These are phyloP conservation scores for Empis stercorea DNA, from an alignment of 2,888 invertebrate genomes.

Conservation along the genomic window DNA sequence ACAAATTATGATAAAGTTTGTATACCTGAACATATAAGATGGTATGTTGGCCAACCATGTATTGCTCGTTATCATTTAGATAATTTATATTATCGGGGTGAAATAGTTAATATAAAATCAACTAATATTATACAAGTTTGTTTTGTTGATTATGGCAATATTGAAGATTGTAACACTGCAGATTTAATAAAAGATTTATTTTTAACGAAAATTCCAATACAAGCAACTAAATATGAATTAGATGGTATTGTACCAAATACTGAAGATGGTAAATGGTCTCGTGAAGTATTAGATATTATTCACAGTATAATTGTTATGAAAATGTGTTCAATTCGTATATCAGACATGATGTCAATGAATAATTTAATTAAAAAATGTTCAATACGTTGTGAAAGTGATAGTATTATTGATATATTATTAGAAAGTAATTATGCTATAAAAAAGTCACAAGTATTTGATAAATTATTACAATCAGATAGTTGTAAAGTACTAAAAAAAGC, in stretches of 20 bases:
- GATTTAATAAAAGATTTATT: slow-evolving; percentile 50
- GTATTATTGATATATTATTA: slow-evolving; percentile 22
- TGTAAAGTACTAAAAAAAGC: background rate
- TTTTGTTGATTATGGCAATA: slow-evolving; percentile 76
- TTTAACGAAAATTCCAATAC: slow-evolving; percentile 50
- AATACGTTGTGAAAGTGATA: slow-evolving; percentile 19
- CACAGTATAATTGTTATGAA: slow-evolving; percentile 47
- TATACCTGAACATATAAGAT: slow-evolving; percentile 37
- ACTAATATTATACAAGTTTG: slow-evolving; percentile 37
- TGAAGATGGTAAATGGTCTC: slow-evolving; percentile 35
- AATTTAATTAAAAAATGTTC: slow-evolving; percentile 19
- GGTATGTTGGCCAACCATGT: slow-evolving; percentile 53
- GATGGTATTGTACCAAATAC: slow-evolving; percentile 38
- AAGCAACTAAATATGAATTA: slow-evolving; percentile 49
- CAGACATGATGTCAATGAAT: slow-evolving; percentile 19
- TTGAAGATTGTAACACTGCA: slow-evolving; percentile 45
- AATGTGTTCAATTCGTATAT: slow-evolving; percentile 38
- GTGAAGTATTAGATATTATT: slow-evolving; percentile 46
- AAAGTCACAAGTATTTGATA: background rate
- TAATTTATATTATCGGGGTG: slow-evolving; percentile 57
- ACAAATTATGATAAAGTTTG: slow-evolving; percentile 29
- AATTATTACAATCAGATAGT: background rate
- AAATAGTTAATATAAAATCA: slow-evolving; percentile 38
- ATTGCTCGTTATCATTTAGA: slow-evolving; percentile 53
- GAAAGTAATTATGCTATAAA: slow-evolving; percentile 12